Evolutionary conservation across 2,113 vertebrate genomes (phyloP).

Genomic region (Aegotheles bennettii): DNA sequence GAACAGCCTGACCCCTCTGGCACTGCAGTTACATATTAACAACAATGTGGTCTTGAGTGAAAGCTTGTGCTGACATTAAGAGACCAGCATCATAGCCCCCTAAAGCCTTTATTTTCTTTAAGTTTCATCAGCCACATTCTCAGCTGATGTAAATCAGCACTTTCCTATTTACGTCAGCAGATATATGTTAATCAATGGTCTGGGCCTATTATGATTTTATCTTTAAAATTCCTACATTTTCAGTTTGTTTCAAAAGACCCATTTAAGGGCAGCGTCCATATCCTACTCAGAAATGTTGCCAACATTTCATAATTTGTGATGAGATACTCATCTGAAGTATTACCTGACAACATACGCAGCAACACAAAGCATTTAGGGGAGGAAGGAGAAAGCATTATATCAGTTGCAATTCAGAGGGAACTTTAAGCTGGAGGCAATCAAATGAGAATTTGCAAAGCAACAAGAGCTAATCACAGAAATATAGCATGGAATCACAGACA

Average conservation of each 20-base stretch:
- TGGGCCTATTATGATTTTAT: slow-evolving; percentile 21
- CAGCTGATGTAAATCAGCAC: not conserved
- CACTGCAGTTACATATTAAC: slow-evolving; percentile 70
- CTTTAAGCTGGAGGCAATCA: not conserved
- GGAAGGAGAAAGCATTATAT: not conserved
- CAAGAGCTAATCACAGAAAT: not conserved
- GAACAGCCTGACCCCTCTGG: slow-evolving; percentile 29
- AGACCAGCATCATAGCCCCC: not conserved
- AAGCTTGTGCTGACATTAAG: not conserved
- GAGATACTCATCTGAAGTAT: not conserved
- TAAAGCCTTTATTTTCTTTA: slow-evolving; percentile 9
- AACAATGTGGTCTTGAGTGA: not conserved
- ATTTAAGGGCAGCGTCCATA: not conserved
- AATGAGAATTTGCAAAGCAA: not conserved
- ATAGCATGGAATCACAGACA: not conserved
- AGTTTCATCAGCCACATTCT: not conserved
- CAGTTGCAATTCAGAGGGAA: not conserved
- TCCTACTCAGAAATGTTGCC: not conserved
- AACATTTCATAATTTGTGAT: not conserved
- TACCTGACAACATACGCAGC: not conserved
- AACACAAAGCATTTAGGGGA: not conserved
- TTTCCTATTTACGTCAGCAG: not conserved
- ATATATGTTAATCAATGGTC: not conserved
- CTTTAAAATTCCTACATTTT: not conserved
- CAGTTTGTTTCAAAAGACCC: not conserved